Conservation (phyloP, 2,797 vertebrate species). For the Hybognathus amarus region DNA sequence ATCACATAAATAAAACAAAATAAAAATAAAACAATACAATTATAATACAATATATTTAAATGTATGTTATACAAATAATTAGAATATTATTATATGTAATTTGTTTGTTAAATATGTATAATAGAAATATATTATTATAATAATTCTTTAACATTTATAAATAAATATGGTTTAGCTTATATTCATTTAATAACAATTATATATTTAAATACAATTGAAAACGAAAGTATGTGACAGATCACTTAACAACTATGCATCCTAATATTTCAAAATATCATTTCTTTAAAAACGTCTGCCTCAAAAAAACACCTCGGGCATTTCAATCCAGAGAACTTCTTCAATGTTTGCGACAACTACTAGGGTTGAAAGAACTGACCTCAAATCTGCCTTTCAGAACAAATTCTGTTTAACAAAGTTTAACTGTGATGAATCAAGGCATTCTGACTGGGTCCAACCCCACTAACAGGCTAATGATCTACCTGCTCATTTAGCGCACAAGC, state of each 20-base stretch:
- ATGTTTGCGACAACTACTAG: not conserved
- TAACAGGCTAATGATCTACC: constrained; percentile 37
- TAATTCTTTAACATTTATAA: not conserved
- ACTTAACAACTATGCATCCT: not conserved
- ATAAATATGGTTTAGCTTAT: no score
- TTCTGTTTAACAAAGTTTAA: not conserved
- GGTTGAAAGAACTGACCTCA: not conserved
- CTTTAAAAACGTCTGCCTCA: accelerated
- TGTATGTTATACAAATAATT: not conserved
- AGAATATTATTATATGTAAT: not conserved
- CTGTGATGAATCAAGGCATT: not conserved
- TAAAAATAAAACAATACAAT: not conserved
- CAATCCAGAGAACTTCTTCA: not conserved
- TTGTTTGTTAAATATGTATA: not conserved
- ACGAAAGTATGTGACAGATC: not conserved
- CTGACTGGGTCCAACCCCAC: not conserved
- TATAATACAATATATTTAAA: not conserved
- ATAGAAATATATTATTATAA: no score
- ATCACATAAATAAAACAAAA: not conserved
- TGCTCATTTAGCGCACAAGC: constrained; percentile 32
- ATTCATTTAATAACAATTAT: not conserved
- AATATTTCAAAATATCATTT: not conserved
- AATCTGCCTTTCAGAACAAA: not conserved
- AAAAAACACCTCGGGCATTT: not conserved
- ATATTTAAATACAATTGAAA: not conserved